phyloP scores from a whole-genome alignment of 1,140 invertebrate genomes.

The Bombus vancouverensis region DNA sequence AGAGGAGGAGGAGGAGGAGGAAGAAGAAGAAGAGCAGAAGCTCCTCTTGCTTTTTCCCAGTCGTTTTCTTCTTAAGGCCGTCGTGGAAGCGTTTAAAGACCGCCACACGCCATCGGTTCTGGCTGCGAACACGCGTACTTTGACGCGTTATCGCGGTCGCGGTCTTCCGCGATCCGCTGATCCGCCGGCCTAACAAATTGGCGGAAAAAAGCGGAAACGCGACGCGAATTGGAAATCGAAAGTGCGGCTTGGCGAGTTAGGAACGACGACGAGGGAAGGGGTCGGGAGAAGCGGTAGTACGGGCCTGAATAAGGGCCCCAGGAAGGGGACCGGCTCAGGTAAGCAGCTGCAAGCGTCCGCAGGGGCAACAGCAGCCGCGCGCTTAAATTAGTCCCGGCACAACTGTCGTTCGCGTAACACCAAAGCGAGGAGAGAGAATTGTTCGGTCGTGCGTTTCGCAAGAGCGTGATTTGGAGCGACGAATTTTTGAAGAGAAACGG shows the following conservation, averaged over 20 bases:
- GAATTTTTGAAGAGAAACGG: background rate
- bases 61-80: too few species aligned
- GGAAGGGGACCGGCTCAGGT: conserved; percentile 71
- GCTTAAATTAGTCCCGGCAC: conserved; percentile 82
- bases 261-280: background rate
- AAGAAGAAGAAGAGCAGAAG: too few species aligned
- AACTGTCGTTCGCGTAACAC: conserved; percentile 80
- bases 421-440: conserved; percentile 35
- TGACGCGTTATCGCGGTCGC: too few species aligned
- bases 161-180: accelerated
- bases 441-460: background rate
- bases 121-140: too few species aligned
- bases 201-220: accelerated
- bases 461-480: background rate
- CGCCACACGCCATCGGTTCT: too few species aligned
- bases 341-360: conserved; percentile 77
- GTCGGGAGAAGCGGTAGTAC: conserved; percentile 1
- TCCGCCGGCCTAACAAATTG: background rate
- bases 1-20: background rate
- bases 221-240: background rate
- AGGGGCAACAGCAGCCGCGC: conserved; percentile 79
- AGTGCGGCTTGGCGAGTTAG: too few species aligned
- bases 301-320: conserved; percentile 42
- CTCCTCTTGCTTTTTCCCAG: too few species aligned
- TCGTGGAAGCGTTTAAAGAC: too few species aligned